Conservation (phyloP, 1,140 invertebrate species). For the Watersipora subatra region DNA sequence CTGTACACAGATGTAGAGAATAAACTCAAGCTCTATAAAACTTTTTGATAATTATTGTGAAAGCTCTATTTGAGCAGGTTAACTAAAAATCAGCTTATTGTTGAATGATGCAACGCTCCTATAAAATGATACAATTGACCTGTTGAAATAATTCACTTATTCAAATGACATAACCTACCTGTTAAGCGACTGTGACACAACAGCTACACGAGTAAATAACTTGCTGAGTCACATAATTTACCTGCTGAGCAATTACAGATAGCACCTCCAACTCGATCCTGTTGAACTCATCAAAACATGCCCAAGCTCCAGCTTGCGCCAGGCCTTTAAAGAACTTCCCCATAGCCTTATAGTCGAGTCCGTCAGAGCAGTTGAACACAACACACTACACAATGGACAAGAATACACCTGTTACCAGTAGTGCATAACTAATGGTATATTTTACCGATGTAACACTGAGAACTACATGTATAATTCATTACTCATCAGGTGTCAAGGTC, state of each 20-base stretch:
- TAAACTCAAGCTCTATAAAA: neutral
- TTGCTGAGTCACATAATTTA: too few species aligned
- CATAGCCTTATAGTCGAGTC: constrained; percentile 41
- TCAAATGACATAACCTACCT: too few species aligned
- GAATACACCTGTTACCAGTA: neutral
- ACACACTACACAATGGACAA: constrained; percentile 31
- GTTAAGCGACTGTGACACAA: too few species aligned
- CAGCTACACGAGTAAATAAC: too few species aligned
- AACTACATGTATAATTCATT: too few species aligned
- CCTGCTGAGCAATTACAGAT: constrained; percentile 40
- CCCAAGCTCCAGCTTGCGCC: constrained; percentile 40
- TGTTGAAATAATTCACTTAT: too few species aligned
- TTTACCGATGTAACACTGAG: too few species aligned
- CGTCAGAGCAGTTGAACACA: constrained; percentile 42
- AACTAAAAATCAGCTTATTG: too few species aligned
- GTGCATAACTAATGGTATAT: neutral
- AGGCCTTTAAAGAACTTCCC: constrained; percentile 42
- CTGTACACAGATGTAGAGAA: constrained; percentile 1
- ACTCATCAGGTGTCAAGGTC: too few species aligned
- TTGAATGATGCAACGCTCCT: too few species aligned
- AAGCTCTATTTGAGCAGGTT: too few species aligned
- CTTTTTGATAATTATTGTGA: neutral
- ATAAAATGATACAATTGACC: too few species aligned
- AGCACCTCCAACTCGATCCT: constrained; percentile 39
- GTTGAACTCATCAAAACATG: constrained; percentile 42